Conservation (phyloP, 2,888 invertebrate species). For the Phyllotreta striolata region DNA sequence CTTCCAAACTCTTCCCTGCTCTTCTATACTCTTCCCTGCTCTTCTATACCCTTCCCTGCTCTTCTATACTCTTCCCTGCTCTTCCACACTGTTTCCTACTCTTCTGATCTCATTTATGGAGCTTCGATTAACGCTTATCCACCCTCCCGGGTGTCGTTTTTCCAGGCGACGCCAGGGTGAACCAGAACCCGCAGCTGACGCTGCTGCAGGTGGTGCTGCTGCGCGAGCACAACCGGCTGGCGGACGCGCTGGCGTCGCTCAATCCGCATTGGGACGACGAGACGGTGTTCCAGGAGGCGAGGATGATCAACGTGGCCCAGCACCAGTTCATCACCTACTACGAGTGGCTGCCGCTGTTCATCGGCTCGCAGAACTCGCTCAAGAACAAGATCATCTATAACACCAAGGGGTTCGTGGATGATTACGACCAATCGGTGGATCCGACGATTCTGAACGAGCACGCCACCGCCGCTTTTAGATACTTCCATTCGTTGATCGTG, state of each 20-base stretch:
- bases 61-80: no score
- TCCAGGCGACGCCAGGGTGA: conserved; percentile 73
- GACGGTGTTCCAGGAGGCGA: conserved; percentile 75
- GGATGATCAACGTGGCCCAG: conserved; percentile 73
- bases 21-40: no score
- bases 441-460: conserved; percentile 74
- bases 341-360: conserved; percentile 78
- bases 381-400: conserved; percentile 71
- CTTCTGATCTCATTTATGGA: no score
- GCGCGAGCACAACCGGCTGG: conserved; percentile 79
- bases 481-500: conserved; percentile 76
- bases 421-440: conserved; percentile 72
- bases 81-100: no score
- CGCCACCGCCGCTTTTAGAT: conserved; percentile 76
- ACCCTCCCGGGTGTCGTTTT: no score
- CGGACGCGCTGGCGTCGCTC: conserved; percentile 65
- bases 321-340: conserved; percentile 79
- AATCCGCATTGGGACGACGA: conserved; percentile 84
- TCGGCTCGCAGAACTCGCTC: conserved; percentile 71
- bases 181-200: conserved; percentile 77
- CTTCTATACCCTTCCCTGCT: no score
- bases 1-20: no score
- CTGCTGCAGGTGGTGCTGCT: conserved; percentile 72
- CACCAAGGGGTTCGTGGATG: conserved; percentile 69
- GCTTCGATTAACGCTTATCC: no score